Percentiles rank a stretch among this genome's conserved stretches.
Evolutionary conservation across 2,797 vertebrate species (phyloP).

Genomic region (Sylvilagus floridanus): DNA sequence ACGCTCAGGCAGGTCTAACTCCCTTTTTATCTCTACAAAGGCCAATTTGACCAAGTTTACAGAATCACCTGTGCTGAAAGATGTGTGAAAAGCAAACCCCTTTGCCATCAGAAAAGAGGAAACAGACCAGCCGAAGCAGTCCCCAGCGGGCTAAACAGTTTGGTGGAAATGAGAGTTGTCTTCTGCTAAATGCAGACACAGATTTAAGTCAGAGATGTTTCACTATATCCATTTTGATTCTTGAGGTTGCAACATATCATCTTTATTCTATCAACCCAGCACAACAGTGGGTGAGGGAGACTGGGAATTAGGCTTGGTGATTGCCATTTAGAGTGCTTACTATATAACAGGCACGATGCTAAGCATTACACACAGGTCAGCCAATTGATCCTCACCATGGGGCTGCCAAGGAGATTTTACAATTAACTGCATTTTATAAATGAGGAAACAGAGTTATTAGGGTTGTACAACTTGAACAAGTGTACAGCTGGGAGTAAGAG

Average conservation of each 20-base stretch:
- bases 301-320: background rate
- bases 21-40: constrained; percentile 16
- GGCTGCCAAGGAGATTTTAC: background rate
- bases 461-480: background rate
- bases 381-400: background rate
- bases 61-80: constrained; percentile 59
- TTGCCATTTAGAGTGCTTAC: background rate
- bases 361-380: background rate
- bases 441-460: background rate
- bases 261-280: background rate
- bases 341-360: no score
- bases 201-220: constrained; percentile 4
- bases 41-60: constrained; percentile 56
- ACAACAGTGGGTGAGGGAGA: background rate
- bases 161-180: background rate
- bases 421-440: background rate
- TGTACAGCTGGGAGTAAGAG: background rate
- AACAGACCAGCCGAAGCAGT: background rate
- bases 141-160: constrained; percentile 22
- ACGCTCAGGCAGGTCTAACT: background rate
- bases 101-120: constrained; percentile 29
- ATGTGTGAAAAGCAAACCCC: constrained; percentile 52
- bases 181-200: background rate
- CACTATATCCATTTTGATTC: background rate
- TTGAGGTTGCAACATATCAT: background rate